A percentile compares a stretch with the other conserved stretches of the same genome.
Conservation (phyloP, 2,797 vertebrate genomes). For the Cephalopachus bancanus region DNA sequence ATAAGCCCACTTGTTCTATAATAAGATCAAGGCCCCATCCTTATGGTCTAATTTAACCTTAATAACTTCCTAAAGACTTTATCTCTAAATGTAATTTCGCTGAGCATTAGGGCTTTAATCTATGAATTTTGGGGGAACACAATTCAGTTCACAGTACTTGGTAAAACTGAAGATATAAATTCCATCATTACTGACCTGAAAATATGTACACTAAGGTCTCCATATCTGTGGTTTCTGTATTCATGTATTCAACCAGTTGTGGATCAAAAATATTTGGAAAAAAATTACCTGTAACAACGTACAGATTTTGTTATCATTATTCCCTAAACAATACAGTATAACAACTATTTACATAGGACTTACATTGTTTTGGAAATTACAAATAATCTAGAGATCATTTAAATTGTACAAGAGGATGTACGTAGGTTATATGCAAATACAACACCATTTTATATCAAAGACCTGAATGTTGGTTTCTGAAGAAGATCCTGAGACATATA, state of each 20-base stretch:
- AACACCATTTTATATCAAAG: background rate
- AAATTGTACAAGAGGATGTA: background rate
- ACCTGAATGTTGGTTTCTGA: background rate
- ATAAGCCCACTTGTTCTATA: background rate
- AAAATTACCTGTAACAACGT: background rate
- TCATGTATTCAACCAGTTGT: background rate
- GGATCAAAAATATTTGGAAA: background rate
- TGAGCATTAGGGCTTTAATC: background rate
- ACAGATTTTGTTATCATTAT: background rate
- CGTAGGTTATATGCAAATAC: background rate
- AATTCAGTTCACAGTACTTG: background rate
- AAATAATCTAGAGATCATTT: background rate
- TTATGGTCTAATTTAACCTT: background rate
- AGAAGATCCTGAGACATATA: background rate
- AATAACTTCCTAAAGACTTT: background rate
- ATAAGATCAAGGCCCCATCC: too few species aligned
- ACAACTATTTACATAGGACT: background rate
- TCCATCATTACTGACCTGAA: background rate
- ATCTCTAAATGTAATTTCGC: background rate
- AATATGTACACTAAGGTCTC: background rate
- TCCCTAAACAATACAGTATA: background rate
- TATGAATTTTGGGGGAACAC: background rate
- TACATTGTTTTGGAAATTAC: background rate
- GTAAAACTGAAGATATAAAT: slow-evolving; percentile 38
- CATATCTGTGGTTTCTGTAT: background rate